Conservation (phyloP, 2,888 invertebrate genomes). For the Selenia dentaria region DNA sequence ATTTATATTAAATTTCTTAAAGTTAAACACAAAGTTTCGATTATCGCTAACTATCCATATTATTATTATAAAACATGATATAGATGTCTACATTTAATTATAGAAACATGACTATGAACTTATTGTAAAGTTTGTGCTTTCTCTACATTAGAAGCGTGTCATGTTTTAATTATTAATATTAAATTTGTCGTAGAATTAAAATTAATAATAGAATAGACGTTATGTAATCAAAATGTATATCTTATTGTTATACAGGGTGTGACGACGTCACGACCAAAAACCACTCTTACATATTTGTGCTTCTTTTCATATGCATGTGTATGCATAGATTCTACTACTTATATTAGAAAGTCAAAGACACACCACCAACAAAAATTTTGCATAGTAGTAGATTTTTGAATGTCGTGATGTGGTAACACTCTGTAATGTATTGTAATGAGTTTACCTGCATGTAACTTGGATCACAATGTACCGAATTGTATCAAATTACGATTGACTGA, state of each 20-base stretch:
- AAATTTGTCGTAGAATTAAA: slow-evolving; percentile 26
- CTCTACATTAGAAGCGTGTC: slow-evolving; percentile 6
- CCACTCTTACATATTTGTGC: no score
- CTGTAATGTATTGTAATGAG: slow-evolving; percentile 2
- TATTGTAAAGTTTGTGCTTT: not conserved
- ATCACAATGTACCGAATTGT: slow-evolving; percentile 41
- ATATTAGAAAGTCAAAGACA: not conserved
- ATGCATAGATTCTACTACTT: no score
- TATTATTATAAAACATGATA: no score
- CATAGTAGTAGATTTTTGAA: not conserved
- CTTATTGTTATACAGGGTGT: slow-evolving; percentile 8
- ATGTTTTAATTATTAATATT: slow-evolving; percentile 23
- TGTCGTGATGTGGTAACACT: slow-evolving; percentile 1
- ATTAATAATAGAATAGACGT: not conserved
- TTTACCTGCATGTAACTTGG: slow-evolving; percentile 12
- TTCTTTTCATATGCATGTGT: no score
- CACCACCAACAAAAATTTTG: no score
- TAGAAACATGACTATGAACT: not conserved
- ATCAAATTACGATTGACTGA: slow-evolving; percentile 69
- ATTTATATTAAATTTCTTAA: no score
- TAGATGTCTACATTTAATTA: no score
- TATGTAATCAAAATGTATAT: no score
- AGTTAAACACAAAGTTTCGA: no score
- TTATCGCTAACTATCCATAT: no score
- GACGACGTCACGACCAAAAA: not conserved